Conservation (phyloP, 2,888 invertebrate species). For the Sclerodermus sp. region DNA sequence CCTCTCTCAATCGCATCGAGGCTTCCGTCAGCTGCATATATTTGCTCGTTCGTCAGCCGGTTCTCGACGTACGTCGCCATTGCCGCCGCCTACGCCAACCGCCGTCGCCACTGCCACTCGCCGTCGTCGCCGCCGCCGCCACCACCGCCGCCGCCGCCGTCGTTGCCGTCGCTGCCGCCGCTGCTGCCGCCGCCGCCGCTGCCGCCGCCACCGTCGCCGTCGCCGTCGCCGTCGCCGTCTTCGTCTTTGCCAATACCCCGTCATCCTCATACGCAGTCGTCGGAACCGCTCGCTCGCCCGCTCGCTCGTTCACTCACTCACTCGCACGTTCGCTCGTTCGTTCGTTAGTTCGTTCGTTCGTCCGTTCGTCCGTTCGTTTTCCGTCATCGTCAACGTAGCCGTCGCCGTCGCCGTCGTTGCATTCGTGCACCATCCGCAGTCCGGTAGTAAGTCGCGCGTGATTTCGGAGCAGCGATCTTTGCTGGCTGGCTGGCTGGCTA, state of each 20-base stretch:
- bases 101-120: no score
- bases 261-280: constrained; percentile 36
- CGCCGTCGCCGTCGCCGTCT: constrained; percentile 4
- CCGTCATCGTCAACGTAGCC: no score
- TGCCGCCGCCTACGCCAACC: neutral
- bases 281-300: constrained; percentile 27
- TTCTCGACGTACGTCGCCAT: neutral
- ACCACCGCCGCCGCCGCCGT: constrained; percentile 41
- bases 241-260: constrained; percentile 20
- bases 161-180: constrained; percentile 5
- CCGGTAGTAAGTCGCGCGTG: no score
- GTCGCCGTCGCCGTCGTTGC: no score
- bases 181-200: constrained; percentile 11
- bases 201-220: neutral
- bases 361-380: no score
- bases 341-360: no score
- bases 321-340: no score
- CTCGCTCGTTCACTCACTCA: neutral
- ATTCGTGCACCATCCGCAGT: no score
- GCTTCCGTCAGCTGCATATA: constrained; percentile 45
- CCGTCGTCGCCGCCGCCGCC: constrained; percentile 45
- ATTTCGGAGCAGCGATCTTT: no score
- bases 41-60: constrained; percentile 21
- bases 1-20: constrained; percentile 49
- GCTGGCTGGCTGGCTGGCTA: no score